Evolutionary conservation across 2,797 vertebrate species (phyloP).

Genomic region (Microctenopoma lineatum): DNA sequence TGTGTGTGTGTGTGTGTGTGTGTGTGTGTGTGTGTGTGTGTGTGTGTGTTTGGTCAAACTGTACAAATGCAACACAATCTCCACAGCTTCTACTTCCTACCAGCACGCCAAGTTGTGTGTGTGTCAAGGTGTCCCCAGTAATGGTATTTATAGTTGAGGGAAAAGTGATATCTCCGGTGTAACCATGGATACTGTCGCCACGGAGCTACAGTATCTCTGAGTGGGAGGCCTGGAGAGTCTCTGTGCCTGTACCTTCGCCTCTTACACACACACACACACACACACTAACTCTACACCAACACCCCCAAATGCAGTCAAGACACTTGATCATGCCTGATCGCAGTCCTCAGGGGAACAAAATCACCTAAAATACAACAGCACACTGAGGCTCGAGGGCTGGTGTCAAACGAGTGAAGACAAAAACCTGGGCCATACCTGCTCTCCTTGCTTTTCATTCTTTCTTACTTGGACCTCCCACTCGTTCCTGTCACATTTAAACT

Average conservation of each 20-base stretch:
- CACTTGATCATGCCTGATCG: conserved; percentile 25
- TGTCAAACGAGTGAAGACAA: too few relatives aligned
- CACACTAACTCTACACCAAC: conserved; percentile 2
- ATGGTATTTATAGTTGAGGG: conserved; percentile 84
- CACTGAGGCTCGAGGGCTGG: background rate
- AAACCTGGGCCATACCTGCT: conserved; percentile 1
- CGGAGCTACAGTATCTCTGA: conserved; percentile 74
- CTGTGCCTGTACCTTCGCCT: conserved; percentile 50
- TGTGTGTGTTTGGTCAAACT: conserved; percentile 25
- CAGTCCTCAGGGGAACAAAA: conserved; percentile 15
- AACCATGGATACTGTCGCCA: conserved; percentile 87
- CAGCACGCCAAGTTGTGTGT: conserved; percentile 36
- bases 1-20: background rate
- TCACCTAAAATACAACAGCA: conserved; percentile 16
- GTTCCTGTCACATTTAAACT: conserved; percentile 16
- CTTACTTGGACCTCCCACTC: conserved; percentile 2
- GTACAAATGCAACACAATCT: conserved; percentile 55
- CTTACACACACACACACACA: conserved; percentile 1
- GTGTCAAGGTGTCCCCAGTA: conserved; percentile 83
- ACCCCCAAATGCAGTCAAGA: conserved; percentile 6
- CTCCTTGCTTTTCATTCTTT: background rate
- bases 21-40: conserved; percentile 7
- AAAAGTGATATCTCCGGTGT: conserved; percentile 85
- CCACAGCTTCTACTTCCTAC: conserved; percentile 48
- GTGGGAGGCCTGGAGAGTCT: conserved; percentile 73